Base-by-base conservation (phyloP, 2,797 vertebrate species). In the Periparus ater region DNA sequence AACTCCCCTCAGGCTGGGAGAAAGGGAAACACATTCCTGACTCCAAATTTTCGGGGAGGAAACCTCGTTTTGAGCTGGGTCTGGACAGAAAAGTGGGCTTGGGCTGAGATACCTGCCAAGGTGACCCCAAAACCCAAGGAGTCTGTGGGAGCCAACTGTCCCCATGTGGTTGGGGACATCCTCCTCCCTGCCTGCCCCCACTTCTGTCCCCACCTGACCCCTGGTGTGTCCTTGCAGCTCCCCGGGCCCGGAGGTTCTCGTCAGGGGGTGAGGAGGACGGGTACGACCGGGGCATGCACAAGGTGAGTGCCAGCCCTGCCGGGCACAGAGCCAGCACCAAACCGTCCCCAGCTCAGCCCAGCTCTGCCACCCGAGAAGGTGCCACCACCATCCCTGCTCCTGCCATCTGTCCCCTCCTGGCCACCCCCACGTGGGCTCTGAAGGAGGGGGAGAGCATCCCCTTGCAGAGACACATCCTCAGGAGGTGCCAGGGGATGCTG, bases 201-300 rank as follows among this genome's bases (percentile, higher is more conserved):
- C 6, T 25, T 62, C 27, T 11, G 1, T 34, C 63, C 7, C 26
- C 4, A 5, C 48, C 32, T 97, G 85, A 96, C 27, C 42, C 30
- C 0, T 29, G 27, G 0, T 93, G 36, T 98, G 74, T 91, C 77
- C 65, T 15, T 78, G 60, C 96, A 98, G 98, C 97, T 38, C 98
- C 98, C 92, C 97, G 98, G 32, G 98, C 97, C 80, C 98, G 99
- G 84, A 98, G 99, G 89, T 99, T 99, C 97, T 99, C 99, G 0
- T 99, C 99, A 0, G 99, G 99, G 87, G 99, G 99, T 17, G 99
- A 99, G 90, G 99, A 99, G 93, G 99, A 99, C 4, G 98, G 98
- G 36, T 99, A 99, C 86, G 99, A 98, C 97, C 98, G 98, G 88
- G 98, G 98, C 96, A 98, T 99, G 98, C 99, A 99, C 97, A 99